Conservation (phyloP, 1,140 invertebrate species). For the Temnothorax nylanderi region DNA sequence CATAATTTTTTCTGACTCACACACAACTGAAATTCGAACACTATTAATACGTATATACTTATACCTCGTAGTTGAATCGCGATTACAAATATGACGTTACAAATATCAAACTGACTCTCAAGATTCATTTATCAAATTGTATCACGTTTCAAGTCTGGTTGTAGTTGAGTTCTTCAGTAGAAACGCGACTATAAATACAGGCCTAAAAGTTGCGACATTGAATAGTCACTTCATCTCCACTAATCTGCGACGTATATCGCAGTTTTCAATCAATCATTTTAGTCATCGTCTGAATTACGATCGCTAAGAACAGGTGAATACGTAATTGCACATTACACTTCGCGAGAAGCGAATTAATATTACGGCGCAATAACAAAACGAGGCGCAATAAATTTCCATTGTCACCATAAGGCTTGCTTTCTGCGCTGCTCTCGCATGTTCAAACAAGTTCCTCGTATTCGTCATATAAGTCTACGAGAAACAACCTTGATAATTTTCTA, state of each 20-base stretch:
- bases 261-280: constrained; percentile 50
- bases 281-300: constrained; percentile 32
- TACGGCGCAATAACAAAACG: neutral
- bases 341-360: constrained; percentile 16
- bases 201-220: constrained; percentile 13
- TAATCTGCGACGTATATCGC: constrained; percentile 19
- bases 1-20: neutral
- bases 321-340: constrained; percentile 42
- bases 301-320: neutral
- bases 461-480: neutral
- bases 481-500: neutral
- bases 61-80: neutral
- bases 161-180: neutral
- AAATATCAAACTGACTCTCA: neutral
- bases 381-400: constrained; percentile 4
- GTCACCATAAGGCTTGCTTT: neutral
- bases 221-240: constrained; percentile 33
- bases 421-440: neutral
- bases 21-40: neutral
- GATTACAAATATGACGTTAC: neutral
- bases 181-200: neutral
- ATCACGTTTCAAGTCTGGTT: neutral
- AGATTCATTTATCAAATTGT: constrained; percentile 13
- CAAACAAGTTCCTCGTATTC: neutral
- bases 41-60: neutral